Conservation (phyloP, 1,140 invertebrate species). For the Armadillidium nasatum region DNA sequence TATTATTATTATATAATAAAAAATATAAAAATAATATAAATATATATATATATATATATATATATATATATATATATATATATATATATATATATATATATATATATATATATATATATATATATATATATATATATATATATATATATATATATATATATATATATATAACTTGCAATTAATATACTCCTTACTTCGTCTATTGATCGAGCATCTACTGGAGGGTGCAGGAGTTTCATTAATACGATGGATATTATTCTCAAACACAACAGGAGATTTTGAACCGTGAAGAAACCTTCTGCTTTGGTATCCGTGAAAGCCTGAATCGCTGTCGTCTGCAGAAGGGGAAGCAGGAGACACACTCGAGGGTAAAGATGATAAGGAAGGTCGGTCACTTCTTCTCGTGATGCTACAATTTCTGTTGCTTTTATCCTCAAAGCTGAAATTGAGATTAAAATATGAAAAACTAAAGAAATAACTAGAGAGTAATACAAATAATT, state of each 20-base stretch:
- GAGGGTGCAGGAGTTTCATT: neutral
- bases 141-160: no score
- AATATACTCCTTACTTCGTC: neutral
- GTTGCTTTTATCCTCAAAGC: slow-evolving; percentile 44
- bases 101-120: no score
- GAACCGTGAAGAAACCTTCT: slow-evolving; percentile 26
- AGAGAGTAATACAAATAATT: no score
- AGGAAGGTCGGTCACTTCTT: slow-evolving; percentile 50
- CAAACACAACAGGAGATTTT: slow-evolving; percentile 29
- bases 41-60: no score
- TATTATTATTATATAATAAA: no score
- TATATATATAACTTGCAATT: no score
- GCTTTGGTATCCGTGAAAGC: slow-evolving; percentile 50
- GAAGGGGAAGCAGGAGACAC: slow-evolving; percentile 52
- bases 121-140: no score
- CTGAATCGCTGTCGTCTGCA: slow-evolving; percentile 54
- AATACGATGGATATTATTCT: slow-evolving; percentile 26
- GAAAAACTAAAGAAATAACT: neutral
- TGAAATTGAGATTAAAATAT: slow-evolving; percentile 26
- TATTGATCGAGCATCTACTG: neutral
- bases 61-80: no score
- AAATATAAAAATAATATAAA: no score
- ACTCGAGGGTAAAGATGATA: slow-evolving; percentile 49
- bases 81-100: no score
- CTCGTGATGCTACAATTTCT: slow-evolving; percentile 38